Percentiles rank a stretch among this genome's conserved stretches.
Conservation (phyloP, 1,140 invertebrate species). For the Drosophila ficusphila region DNA sequence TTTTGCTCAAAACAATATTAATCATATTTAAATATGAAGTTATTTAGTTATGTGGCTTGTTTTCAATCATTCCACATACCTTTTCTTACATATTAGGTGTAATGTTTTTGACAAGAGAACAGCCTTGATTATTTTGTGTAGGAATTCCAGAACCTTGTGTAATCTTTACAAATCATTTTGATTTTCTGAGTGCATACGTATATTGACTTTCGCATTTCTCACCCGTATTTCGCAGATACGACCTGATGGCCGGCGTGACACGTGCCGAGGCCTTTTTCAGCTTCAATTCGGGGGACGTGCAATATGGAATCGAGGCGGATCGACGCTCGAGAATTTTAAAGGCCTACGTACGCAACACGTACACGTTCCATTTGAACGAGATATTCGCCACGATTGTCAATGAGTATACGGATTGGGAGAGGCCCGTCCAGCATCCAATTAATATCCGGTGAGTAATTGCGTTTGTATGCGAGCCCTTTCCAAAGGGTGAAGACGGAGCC, state of each 20-base stretch:
- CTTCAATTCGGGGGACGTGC: constrained; percentile 95
- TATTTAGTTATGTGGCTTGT: too few species aligned
- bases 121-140: too few species aligned
- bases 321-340: constrained; percentile 94
- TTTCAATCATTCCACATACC: too few species aligned
- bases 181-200: neutral
- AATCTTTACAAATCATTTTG: too few species aligned
- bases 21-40: too few species aligned
- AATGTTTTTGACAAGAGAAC: too few species aligned
- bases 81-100: too few species aligned
- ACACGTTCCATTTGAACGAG: constrained; percentile 93
- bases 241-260: constrained; percentile 96
- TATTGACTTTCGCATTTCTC: constrained; percentile 9
- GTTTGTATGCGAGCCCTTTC: constrained; percentile 57
- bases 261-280: constrained; percentile 94
- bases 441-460: constrained; percentile 89
- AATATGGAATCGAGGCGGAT: constrained; percentile 95
- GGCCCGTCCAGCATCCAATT: constrained; percentile 95
- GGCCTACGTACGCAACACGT: constrained; percentile 96
- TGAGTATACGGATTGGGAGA: constrained; percentile 98
- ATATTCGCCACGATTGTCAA: constrained; percentile 95
- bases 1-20: too few species aligned
- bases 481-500: neutral
- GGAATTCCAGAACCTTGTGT: too few species aligned
- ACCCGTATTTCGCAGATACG: constrained; percentile 87